These are phyloP conservation scores for Sminthopsis crassicaudata DNA, from an alignment of 2,113 vertebrate species.

Conservation along the genomic window DNA sequence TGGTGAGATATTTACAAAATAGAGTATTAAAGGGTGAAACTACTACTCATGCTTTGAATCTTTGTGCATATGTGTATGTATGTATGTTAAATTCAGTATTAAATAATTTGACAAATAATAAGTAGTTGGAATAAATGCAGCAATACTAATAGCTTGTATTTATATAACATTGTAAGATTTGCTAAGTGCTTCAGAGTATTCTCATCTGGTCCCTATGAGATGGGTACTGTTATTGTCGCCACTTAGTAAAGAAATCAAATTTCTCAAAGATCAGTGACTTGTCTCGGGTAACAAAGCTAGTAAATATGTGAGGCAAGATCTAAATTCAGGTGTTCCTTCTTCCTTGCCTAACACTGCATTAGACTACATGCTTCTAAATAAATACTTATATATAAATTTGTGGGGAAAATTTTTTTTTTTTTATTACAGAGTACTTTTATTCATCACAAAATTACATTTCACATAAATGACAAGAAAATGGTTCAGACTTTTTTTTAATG, in stretches of 20 bases:
- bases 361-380: conserved; percentile 2
- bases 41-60: conserved; percentile 72
- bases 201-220: not conserved
- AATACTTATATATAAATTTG: conserved; percentile 72
- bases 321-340: not conserved
- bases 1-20: conserved; percentile 80
- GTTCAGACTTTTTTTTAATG: conserved; percentile 65
- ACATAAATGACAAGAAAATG: conserved; percentile 58
- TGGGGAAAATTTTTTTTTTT: conserved; percentile 70
- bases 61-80: conserved; percentile 69
- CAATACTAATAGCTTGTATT: not conserved
- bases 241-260: not conserved
- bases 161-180: not conserved
- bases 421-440: conserved; percentile 75
- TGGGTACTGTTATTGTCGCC: not conserved
- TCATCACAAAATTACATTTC: conserved; percentile 76
- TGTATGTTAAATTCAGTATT: conserved; percentile 69
- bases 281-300: not conserved
- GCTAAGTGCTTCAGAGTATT: not conserved
- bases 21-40: conserved; percentile 57
- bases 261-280: not conserved
- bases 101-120: conserved; percentile 26
- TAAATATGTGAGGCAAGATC: not conserved
- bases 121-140: conserved; percentile 37
- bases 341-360: not conserved